phyloP scores from a whole-genome alignment of 2,113 vertebrate genomes.

The Chionis minor region DNA sequence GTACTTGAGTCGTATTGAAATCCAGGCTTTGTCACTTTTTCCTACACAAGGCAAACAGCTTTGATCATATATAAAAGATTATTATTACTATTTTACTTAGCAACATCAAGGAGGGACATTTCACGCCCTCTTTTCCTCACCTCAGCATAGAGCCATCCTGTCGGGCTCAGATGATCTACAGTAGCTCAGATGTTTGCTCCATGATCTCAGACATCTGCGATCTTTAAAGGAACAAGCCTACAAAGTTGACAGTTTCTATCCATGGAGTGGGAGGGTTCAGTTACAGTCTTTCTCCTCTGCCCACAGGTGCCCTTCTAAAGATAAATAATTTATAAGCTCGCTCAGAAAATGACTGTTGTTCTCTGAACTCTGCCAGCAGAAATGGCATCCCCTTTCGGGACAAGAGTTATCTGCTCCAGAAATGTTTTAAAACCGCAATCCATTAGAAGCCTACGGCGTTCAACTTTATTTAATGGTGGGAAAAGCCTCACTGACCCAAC shows the following conservation, averaged over 20 bases:
- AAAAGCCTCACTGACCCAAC: neutral
- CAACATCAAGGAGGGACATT: neutral
- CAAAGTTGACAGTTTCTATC: neutral
- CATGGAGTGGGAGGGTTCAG: neutral
- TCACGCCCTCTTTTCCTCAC: neutral
- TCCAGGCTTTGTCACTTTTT: neutral
- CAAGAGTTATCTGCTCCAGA: neutral
- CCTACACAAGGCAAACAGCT: neutral
- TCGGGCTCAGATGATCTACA: neutral
- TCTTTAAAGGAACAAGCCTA: slow-evolving; percentile 18
- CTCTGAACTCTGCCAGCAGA: neutral
- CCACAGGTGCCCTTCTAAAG: neutral
- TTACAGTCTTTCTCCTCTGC: slow-evolving; percentile 2
- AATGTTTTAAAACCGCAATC: neutral
- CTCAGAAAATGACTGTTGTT: neutral
- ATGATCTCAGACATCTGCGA: neutral
- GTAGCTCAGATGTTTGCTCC: slow-evolving; percentile 3
- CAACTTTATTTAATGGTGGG: neutral
- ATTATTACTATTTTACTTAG: slow-evolving; percentile 10
- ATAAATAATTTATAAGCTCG: neutral
- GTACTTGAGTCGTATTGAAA: neutral
- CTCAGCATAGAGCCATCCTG: neutral
- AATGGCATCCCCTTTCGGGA: neutral
- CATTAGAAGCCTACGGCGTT: neutral
- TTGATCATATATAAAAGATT: neutral